Conservation (phyloP, 2,797 vertebrate species). For the Melanotaenia trifasciata region DNA sequence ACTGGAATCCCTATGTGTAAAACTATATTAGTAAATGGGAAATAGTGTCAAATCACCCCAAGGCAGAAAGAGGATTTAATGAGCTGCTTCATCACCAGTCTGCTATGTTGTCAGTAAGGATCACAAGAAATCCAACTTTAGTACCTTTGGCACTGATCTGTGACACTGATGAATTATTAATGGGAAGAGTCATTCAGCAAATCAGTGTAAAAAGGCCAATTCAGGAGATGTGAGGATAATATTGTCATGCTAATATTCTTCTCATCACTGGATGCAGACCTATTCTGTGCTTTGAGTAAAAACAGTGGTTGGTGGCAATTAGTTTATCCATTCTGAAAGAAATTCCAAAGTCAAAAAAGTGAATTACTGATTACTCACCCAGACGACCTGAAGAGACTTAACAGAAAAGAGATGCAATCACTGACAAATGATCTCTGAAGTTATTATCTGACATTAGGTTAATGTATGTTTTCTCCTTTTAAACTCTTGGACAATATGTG, state of each 20-base stretch:
- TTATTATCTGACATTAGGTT: conserved; percentile 1
- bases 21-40: not conserved
- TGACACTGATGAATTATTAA: conserved; percentile 67
- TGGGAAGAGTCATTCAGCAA: conserved; percentile 51
- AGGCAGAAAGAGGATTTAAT: conserved; percentile 14
- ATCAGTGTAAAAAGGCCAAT: conserved; percentile 35
- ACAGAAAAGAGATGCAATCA: conserved; percentile 20
- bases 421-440: conserved; percentile 5
- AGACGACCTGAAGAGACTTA: conserved; percentile 1
- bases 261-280: conserved; percentile 21
- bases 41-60: conserved; percentile 7
- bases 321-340: conserved; percentile 15
- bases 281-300: conserved; percentile 20
- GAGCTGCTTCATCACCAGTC: conserved; percentile 19
- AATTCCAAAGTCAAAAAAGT: not conserved
- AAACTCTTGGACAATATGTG: not conserved
- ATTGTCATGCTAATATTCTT: conserved; percentile 54
- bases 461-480: not conserved
- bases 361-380: conserved; percentile 27
- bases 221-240: conserved; percentile 38
- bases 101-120: conserved; percentile 29
- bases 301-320: conserved; percentile 14
- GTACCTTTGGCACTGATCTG: conserved; percentile 39
- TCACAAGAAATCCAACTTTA: conserved; percentile 30
- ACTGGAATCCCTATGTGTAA: not conserved